Base-by-base conservation (phyloP, 2,797 vertebrate genomes). In the Balearica regulorum region DNA sequence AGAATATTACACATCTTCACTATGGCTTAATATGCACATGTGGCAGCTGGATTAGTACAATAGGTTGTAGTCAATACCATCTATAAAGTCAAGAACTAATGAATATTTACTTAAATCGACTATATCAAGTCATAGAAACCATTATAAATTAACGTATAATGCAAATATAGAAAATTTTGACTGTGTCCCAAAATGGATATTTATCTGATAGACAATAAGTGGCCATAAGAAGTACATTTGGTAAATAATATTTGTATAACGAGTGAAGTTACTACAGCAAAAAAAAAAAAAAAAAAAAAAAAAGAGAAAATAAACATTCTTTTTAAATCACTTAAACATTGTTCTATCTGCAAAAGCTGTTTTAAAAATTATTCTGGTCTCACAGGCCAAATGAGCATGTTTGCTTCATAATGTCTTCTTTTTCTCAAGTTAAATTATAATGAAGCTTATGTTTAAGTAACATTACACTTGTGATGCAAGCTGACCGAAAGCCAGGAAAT, bases 401-500 rank as follows among this genome's bases (percentile, higher is more conserved):
- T 90, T 83, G 11, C 13, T 79, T 95, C 66, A 70, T 22, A 66
- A 37, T 12, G 6, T 49, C 55, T 70, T 83, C 33, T 87, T 92
- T 75, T 44, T 41, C 49, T 65, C 39, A 85, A 80, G 69, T 73
- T 71, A 90, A 79, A 65, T 13, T 88, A 54, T 78, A 93, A 48
- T 43, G 81, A 95, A 91, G 31, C 24, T 83, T 95, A 79, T 87
- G 66, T 90, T 97, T 95, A 97, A 94, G 90, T 95, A 95, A 75
- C 31, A 86, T 94, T 89, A 90, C 8, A 16, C 82, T 92, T 96
- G 37, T 93, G 92, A 92, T 79, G 81, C 43, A 96, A 77, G 60
- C 83, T 95, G 91, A 97, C 21, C n/a, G 39, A 96, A 86, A 96
- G 35, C 71, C 93, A 97, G 89, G 90, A 97, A 97, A 96, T 95